A percentile compares a stretch with the other conserved stretches of the same genome.
Conservation (phyloP, 1,140 invertebrate species). For the Aleiodes sp. region DNA sequence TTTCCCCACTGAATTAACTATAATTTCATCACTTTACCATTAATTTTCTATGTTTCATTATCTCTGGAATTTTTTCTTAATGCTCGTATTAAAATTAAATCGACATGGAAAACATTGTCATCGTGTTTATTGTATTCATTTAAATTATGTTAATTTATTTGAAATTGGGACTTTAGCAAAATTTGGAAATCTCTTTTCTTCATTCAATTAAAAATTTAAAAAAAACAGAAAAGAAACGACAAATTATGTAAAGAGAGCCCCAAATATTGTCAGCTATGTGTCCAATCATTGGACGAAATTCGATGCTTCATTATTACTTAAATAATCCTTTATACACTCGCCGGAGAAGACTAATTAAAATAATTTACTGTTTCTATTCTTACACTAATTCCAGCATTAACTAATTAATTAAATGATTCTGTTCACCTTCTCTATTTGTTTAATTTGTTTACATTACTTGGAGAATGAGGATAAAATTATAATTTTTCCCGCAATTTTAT, state of each 20-base stretch:
- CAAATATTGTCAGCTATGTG: neutral
- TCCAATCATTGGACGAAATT: slow-evolving; percentile 21
- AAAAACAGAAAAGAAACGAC: no score
- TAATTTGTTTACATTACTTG: no score
- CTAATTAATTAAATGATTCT: no score
- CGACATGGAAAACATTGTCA: slow-evolving; percentile 3
- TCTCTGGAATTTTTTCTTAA: no score
- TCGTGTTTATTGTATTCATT: neutral
- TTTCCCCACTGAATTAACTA: no score
- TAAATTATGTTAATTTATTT: neutral
- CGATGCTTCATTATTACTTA: slow-evolving; percentile 25
- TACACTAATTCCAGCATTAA: neutral
- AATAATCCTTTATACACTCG: slow-evolving; percentile 12
- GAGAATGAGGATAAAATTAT: no score
- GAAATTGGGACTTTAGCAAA: neutral
- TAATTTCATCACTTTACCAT: no score
- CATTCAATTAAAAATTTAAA: no score
- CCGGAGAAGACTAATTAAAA: slow-evolving; percentile 12
- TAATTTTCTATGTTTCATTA: no score
- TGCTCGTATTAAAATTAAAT: slow-evolving; percentile 16
- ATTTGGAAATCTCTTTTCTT: neutral
- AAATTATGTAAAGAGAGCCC: neutral
- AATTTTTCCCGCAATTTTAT: no score
- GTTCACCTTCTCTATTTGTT: no score
- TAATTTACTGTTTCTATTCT: slow-evolving; percentile 12